Evolutionary conservation across 2,797 vertebrate species (phyloP), one percentile per base, ranked within the genome.

Genomic region (Rallus crepitans): DNA sequence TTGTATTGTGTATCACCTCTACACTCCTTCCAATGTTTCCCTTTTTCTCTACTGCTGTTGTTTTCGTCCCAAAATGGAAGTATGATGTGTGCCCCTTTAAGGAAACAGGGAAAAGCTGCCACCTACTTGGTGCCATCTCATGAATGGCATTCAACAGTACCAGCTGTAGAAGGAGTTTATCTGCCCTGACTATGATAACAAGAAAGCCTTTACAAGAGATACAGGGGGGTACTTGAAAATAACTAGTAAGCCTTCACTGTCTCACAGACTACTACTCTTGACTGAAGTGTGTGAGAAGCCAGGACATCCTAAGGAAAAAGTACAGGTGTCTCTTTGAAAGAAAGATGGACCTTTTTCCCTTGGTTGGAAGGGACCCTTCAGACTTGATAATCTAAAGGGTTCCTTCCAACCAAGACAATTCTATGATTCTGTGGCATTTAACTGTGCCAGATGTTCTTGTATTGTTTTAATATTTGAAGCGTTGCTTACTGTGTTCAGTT

Each of bases 121-220:
- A 40, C 15, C 5, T 40, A 24, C 20, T 60, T 19, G 3, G 42
- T 90, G 60, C 53, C 33, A 2, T 55, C 31, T 68, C 61, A 17
- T 80, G 73, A 87, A 59, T 82, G 75, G 69, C 65, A 79, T 61
- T 56, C 4, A 31, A 77, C 64, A 72, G 83, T 75, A 61, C 63
- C 87, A 91, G 78, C 91, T 95, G 40, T 76, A 64, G 83, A 73
- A 76, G 59, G 65, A 90, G 35, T 31, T 77, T 75, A 33, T 83
- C 35, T 72, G 60, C 72, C 65, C 53, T 57, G 40, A 12, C 70
- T n/a, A 0, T 90, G 50, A n/a, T 72, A 82, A 45, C 64, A 88
- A 11, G 63, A 48, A 33, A 68, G 61, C 60, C 66, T 77, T 95
- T 53, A 23, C 37, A 73, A 68, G 17, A 31, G 27, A 45, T 42